phyloP scores from a whole-genome alignment of 2,113 vertebrate species.

The Dunckerocampus dactyliophorus region DNA sequence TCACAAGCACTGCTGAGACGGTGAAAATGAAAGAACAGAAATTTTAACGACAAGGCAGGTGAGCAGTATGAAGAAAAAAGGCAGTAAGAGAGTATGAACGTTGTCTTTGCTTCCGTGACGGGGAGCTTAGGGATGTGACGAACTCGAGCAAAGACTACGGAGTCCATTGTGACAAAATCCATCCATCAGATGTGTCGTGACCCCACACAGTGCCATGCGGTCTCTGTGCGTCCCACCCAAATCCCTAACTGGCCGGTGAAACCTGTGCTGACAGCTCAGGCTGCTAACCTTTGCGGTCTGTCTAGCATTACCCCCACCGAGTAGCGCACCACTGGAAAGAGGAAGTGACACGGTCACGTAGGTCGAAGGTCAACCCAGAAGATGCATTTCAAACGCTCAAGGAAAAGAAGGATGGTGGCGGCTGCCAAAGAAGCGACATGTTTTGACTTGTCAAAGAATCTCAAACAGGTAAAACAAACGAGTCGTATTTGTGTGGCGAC shows the following conservation, averaged over 20 bases:
- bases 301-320: slow-evolving; percentile 1
- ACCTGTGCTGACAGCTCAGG: slow-evolving; percentile 51
- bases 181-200: slow-evolving; percentile 31
- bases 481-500: slow-evolving; percentile 9
- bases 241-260: slow-evolving; percentile 18
- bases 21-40: not conserved
- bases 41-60: not conserved
- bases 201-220: slow-evolving; percentile 22
- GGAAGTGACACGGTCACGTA: slow-evolving; percentile 45
- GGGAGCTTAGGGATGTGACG: not conserved
- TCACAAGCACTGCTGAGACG: not conserved
- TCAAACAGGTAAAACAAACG: slow-evolving; percentile 23
- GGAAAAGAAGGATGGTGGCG: slow-evolving; percentile 43
- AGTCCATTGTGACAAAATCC: slow-evolving; percentile 10
- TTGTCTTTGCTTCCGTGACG: not conserved
- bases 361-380: slow-evolving; percentile 42
- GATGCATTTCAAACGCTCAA: slow-evolving; percentile 35
- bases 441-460: slow-evolving; percentile 48
- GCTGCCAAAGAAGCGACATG: slow-evolving; percentile 27
- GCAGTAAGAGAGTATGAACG: not conserved
- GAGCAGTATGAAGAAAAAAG: not conserved
- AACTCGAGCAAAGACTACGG: slow-evolving; percentile 5
- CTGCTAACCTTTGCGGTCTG: slow-evolving; percentile 44
- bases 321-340: slow-evolving; percentile 29
- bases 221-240: slow-evolving; percentile 4